These are phyloP conservation scores for Gadus chalcogrammus DNA, from an alignment of 2,113 vertebrate genomes.

Conservation along the genomic window DNA sequence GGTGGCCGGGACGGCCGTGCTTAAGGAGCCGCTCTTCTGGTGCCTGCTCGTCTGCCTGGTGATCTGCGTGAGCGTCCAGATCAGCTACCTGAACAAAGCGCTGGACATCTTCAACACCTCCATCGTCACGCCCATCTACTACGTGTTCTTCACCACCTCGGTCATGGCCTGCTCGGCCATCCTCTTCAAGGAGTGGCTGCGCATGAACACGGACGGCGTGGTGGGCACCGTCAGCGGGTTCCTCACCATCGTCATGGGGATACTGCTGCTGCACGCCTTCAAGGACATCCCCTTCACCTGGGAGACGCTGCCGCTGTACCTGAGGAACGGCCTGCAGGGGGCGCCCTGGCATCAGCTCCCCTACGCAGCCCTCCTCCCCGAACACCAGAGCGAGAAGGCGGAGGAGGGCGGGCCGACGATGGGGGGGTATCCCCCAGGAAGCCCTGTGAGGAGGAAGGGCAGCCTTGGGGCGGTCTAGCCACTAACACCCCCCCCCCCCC, in stretches of 20 bases:
- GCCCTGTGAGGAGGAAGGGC: constrained; percentile 21
- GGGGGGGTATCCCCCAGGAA: constrained; percentile 15
- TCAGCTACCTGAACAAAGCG: constrained; percentile 84
- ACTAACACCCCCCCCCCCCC: background rate
- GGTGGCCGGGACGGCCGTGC: constrained; percentile 74
- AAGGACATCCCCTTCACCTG: constrained; percentile 71
- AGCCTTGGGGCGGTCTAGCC: constrained; percentile 5
- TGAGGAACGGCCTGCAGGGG: constrained; percentile 53
- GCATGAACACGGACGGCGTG: constrained; percentile 69
- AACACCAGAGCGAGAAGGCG: constrained; percentile 36
- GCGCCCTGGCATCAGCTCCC: constrained; percentile 43
- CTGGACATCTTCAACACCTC: constrained; percentile 82
- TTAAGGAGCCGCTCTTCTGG: constrained; percentile 79
- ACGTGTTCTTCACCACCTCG: constrained; percentile 81
- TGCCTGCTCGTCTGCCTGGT: constrained; percentile 73
- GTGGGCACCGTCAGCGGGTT: constrained; percentile 79
- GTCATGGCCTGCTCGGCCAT: constrained; percentile 82
- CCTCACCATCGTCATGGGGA: constrained; percentile 78
- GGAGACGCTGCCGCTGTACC: constrained; percentile 72
- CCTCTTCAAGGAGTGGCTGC: constrained; percentile 83
- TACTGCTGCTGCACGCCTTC: constrained; percentile 80
- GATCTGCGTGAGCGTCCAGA: constrained; percentile 78
- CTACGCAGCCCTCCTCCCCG: constrained; percentile 57
- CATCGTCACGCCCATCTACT: constrained; percentile 78
- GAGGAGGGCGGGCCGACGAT: constrained; percentile 35